Evolutionary conservation across 2,888 invertebrate genomes (phyloP).

Genomic region (Myathropa florea): DNA sequence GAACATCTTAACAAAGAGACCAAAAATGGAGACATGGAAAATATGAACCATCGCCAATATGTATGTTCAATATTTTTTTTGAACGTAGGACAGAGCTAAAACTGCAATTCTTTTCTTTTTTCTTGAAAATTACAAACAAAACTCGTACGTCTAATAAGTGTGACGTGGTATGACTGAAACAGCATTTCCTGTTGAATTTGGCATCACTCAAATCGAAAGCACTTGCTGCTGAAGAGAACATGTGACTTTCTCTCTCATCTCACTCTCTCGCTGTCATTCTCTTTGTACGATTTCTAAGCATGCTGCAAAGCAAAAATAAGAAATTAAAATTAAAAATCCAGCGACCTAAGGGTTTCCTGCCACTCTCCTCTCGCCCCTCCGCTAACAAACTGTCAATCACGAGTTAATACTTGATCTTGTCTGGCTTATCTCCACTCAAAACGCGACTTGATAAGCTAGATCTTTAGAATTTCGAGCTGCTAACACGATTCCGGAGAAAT

Average conservation of each 20-base stretch:
- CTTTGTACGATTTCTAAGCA: neutral
- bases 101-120: too few relatives aligned
- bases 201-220: neutral
- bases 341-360: neutral
- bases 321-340: neutral
- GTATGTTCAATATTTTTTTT: too few relatives aligned
- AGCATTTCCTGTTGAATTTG: too few relatives aligned
- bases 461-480: neutral
- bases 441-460: constrained; percentile 6
- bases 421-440: constrained; percentile 3
- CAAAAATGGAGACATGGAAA: too few relatives aligned
- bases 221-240: too few relatives aligned
- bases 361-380: neutral
- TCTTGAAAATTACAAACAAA: too few relatives aligned
- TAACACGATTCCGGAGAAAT: neutral
- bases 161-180: too few relatives aligned
- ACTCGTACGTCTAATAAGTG: too few relatives aligned
- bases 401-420: constrained; percentile 1
- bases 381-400: neutral
- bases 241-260: neutral
- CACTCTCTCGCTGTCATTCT: neutral
- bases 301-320: neutral
- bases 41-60: too few relatives aligned
- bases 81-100: too few relatives aligned
- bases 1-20: too few relatives aligned